Percentiles rank a stretch among this genome's conserved stretches.
phyloP scores from a whole-genome alignment of 92 coral and sea anemone species.

The Porites cylindrica region DNA sequence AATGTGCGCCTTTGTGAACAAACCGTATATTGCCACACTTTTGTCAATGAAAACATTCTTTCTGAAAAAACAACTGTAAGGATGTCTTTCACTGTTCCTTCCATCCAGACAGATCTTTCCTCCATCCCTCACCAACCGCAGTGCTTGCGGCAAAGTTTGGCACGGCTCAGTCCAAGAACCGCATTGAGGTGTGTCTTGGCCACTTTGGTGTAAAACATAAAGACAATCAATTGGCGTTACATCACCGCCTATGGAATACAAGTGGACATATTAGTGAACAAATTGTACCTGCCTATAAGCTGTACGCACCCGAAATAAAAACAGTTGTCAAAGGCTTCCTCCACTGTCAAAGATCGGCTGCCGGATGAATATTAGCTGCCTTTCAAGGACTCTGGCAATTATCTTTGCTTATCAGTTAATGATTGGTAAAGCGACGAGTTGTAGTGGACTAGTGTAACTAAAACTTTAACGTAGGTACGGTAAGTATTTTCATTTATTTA shows the following conservation, averaged over 20 bases:
- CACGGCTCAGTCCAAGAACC: conserved; percentile 7
- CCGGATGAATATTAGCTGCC: rapidly evolving
- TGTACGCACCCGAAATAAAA: too few species aligned
- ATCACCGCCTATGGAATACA: too few species aligned
- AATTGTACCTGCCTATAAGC: too few species aligned
- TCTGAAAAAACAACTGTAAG: conserved; percentile 11
- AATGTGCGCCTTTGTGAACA: conserved; percentile 1
- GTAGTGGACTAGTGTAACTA: too few species aligned
- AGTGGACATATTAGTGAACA: too few species aligned
- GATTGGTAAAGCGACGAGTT: too few species aligned
- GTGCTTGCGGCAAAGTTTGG: conserved; percentile 6
- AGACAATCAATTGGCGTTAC: not conserved
- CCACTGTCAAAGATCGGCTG: too few species aligned
- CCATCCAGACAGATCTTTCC: conserved; percentile 37
- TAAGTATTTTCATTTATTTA: too few species aligned
- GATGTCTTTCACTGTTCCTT: conserved; percentile 9
- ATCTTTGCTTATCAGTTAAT: too few species aligned
- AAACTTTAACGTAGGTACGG: too few species aligned
- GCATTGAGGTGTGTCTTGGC: conserved; percentile 1
- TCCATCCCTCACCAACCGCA: not conserved
- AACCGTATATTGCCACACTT: conserved; percentile 15
- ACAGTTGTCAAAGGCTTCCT: too few species aligned
- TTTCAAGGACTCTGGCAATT: too few species aligned
- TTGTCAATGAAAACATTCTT: not conserved
- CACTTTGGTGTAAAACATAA: not conserved